A percentile compares a stretch with the other conserved stretches of the same genome.
These are phyloP conservation scores for Latrodectus hesperus DNA, from an alignment of 2,888 invertebrate species.

Conservation along the genomic window DNA sequence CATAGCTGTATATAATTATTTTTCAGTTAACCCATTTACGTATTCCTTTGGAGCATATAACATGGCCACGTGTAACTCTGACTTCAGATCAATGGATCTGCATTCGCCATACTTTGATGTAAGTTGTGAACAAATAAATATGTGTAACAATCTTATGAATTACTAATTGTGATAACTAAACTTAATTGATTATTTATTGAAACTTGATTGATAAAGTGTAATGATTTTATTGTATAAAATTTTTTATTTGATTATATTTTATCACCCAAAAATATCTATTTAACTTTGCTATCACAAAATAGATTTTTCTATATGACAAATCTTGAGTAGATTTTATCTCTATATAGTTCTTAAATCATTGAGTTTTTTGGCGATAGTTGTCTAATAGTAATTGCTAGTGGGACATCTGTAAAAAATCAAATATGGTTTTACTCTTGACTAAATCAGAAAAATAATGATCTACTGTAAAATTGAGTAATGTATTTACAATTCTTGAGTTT, in stretches of 20 bases:
- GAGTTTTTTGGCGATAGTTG: too few relatives aligned
- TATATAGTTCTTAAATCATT: too few relatives aligned
- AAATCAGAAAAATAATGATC: too few relatives aligned
- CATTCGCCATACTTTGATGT: conserved; percentile 60
- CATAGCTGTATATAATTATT: not conserved
- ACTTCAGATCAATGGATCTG: conserved; percentile 70
- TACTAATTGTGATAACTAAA: not conserved
- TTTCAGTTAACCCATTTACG: conserved; percentile 62
- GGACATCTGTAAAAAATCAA: too few relatives aligned
- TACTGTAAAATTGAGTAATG: too few relatives aligned
- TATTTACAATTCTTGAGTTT: too few relatives aligned
- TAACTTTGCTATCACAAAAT: not conserved
- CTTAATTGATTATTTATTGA: not conserved
- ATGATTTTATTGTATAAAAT: not conserved
- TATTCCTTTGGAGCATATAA: conserved; percentile 67
- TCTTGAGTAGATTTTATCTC: too few relatives aligned
- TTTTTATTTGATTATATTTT: not conserved
- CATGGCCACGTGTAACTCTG: conserved; percentile 69
- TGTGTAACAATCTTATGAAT: not conserved
- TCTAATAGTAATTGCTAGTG: too few relatives aligned
- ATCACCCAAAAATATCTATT: not conserved
- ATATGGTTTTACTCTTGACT: too few relatives aligned
- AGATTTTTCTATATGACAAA: too few relatives aligned
- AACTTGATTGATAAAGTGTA: not conserved
- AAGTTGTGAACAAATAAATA: conserved; percentile 12